phyloP scores from a whole-genome alignment of 2,888 invertebrate genomes.

The Troides aeacus region DNA sequence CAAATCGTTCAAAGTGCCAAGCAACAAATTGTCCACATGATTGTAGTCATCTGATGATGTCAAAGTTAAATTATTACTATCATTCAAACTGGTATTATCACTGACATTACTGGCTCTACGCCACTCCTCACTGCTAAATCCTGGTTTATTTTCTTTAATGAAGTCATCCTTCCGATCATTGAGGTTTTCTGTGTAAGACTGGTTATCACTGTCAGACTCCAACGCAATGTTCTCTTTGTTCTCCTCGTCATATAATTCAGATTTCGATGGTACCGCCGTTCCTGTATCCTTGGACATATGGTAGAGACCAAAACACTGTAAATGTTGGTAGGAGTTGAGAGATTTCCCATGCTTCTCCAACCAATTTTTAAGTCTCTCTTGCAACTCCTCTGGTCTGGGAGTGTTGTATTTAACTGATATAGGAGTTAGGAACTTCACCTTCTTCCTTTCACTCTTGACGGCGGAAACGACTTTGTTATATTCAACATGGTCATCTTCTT shows the following conservation, averaged over 20 bases:
- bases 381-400: conserved; percentile 64
- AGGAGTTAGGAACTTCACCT: conserved; percentile 66
- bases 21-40: conserved; percentile 53
- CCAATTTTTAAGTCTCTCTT: conserved; percentile 71
- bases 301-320: conserved; percentile 76
- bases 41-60: conserved; percentile 44
- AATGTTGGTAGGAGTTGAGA: conserved; percentile 69
- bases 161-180: conserved; percentile 45
- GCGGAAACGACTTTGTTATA: conserved; percentile 58
- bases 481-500: conserved; percentile 54
- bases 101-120: conserved; percentile 52
- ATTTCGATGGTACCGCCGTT: conserved; percentile 37
- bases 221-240: conserved; percentile 76
- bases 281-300: conserved; percentile 45
- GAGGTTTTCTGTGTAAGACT: conserved; percentile 60
- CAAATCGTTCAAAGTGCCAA: conserved; percentile 75
- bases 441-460: conserved; percentile 67
- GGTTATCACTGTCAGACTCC: conserved; percentile 65
- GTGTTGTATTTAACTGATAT: conserved; percentile 54
- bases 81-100: conserved; percentile 55
- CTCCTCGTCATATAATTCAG: conserved; percentile 58
- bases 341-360: conserved; percentile 74
- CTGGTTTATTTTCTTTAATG: conserved; percentile 30
- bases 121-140: conserved; percentile 50
- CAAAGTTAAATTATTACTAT: conserved; percentile 49